Evolutionary conservation across 2,113 vertebrate species (phyloP), one percentile per base, ranked within the genome.

Genomic region (Andinoacara biseriatus): DNA sequence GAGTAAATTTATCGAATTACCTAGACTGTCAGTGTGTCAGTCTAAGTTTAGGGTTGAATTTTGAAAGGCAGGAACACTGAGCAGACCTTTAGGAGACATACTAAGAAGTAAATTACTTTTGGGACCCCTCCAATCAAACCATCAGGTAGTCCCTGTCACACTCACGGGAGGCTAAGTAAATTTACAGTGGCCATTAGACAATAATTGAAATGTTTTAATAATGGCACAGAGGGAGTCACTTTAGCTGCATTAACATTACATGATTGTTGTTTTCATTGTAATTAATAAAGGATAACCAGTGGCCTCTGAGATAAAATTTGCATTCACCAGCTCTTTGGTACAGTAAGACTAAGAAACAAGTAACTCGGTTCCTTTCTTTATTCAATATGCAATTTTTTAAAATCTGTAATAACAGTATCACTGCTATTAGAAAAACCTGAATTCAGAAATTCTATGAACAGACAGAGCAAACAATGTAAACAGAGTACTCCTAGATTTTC

Each of bases 131-230:
- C 10, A 46, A 52, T 58, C 77, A 90, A 88, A 69, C 78, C 52
- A 82, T 43, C 56, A 86, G 76, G 79, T 61, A 4, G 84, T 78
- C 31, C 49, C 89, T 89, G 87, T 92, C 89, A 91, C 78, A 65
- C 69, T 85, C 81, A 89, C 80, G 58, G 74, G 78, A 89, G 83
- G 77, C 67, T 54, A 58, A 90, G 88, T 85, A 74, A 88, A 87
- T 86, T 88, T 93, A 81, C 81, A 87, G 88, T 94, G 92, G 94
- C 93, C 91, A 95, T 94, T 94, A 94, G 90, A 90, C 79, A 94
- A 94, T 95, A 91, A 95, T 95, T 92, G 57, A 93, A 87, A 89
- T 89, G 76, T 85, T 92, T 92, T 91, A 91, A 94, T 94, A 92
- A 93, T 65, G 84, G 84, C 91, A 85, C 86, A 81, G 62, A 90